Percentiles rank a stretch among this genome's conserved stretches.
Conservation (phyloP, 2,888 invertebrate genomes). For the Cheilosia vernalis region DNA sequence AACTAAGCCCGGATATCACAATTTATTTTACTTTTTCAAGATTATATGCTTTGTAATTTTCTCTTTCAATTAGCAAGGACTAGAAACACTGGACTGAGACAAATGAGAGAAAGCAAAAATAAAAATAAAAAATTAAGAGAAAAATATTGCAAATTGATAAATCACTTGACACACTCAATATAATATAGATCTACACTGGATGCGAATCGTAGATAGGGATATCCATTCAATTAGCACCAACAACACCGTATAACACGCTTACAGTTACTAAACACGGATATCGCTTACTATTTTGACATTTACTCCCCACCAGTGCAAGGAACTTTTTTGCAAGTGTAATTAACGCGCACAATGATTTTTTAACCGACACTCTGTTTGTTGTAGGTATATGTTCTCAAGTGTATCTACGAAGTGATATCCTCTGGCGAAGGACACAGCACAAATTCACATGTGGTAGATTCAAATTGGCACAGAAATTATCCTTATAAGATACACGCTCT, state of each 20-base stretch:
- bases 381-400: conserved; percentile 31
- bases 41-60: neutral
- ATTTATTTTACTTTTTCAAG: neutral
- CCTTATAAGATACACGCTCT: conserved; percentile 42
- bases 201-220: conserved; percentile 68
- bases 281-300: conserved; percentile 15
- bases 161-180: conserved; percentile 48
- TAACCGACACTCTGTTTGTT: conserved; percentile 27
- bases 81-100: conserved; percentile 42
- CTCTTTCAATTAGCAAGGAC: conserved; percentile 24
- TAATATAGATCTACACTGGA: conserved; percentile 53
- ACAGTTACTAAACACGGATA: conserved; percentile 16
- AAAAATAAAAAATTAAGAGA: conserved; percentile 9
- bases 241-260: conserved; percentile 15
- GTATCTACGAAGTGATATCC: conserved; percentile 15
- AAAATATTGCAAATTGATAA: conserved; percentile 47
- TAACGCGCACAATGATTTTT: conserved; percentile 35
- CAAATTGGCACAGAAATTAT: conserved; percentile 52
- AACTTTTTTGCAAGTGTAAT: conserved; percentile 8
- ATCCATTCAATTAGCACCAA: conserved; percentile 57
- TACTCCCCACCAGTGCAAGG: neutral
- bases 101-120: conserved; percentile 7
- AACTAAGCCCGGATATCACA: conserved; percentile 38
- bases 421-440: conserved; percentile 2
- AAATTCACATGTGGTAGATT: conserved; percentile 3